Percentiles rank a stretch among this genome's conserved stretches.
phyloP scores from a whole-genome alignment of 30 jellyfish, hydroid and myxozoan species.

The Aurelia aurita complex sp. Pacific region DNA sequence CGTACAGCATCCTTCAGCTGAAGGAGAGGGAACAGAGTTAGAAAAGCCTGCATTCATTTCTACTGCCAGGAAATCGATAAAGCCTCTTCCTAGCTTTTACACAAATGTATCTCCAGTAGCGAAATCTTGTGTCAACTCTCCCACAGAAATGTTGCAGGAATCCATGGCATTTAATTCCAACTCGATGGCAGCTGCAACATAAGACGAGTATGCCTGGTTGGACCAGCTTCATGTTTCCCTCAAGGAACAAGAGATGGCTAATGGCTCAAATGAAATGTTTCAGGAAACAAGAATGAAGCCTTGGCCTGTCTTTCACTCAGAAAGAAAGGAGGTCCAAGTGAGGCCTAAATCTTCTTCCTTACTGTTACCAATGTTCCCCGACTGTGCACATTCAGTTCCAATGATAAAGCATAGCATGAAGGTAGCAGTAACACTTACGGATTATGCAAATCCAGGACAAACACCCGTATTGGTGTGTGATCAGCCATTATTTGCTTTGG shows the following conservation, averaged over 20 bases:
- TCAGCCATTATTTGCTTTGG: not conserved
- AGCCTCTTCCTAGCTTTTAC: conserved; percentile 32
- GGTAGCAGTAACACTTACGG: too few species aligned
- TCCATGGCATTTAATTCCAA: conserved; percentile 7
- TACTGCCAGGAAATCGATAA: conserved; percentile 30
- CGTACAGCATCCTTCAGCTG: conserved; percentile 60
- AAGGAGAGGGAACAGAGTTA: conserved; percentile 25
- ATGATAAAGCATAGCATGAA: too few species aligned
- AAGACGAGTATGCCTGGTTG: conserved; percentile 19
- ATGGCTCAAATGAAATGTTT: conserved; percentile 6
- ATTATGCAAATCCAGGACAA: too few species aligned
- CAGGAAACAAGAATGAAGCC: conserved; percentile 22
- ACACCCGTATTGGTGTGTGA: too few species aligned
- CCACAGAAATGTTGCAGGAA: conserved; percentile 4
- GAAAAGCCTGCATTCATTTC: conserved; percentile 22
- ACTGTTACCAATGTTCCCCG: too few species aligned
- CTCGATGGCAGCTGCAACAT: conserved; percentile 18
- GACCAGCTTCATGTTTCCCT: conserved; percentile 28
- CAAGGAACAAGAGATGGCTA: conserved; percentile 1
- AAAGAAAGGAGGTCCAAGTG: conserved; percentile 8
- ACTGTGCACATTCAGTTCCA: too few species aligned
- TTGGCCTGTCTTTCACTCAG: conserved; percentile 37
- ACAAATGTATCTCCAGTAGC: conserved; percentile 44
- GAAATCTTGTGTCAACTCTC: conserved; percentile 22
- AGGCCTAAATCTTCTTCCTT: not conserved